Percentiles rank a stretch among this genome's conserved stretches.
These are phyloP conservation scores for Lontra canadensis DNA, from an alignment of 2,113 vertebrate species.

Conservation along the genomic window DNA sequence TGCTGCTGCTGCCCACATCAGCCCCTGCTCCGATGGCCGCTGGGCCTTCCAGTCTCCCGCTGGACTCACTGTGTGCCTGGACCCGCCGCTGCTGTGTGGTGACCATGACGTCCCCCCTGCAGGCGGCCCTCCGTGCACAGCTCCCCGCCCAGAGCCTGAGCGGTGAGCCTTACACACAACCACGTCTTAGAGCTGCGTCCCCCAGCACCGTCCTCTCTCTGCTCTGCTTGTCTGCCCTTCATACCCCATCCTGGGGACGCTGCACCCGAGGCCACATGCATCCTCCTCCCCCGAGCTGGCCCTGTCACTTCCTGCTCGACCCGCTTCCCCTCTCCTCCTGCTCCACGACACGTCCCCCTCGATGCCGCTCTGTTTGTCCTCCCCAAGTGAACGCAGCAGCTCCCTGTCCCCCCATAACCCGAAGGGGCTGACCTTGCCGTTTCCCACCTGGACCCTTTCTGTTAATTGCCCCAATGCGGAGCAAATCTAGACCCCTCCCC, in stretches of 20 bases:
- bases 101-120: rapidly evolving
- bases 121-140: neutral
- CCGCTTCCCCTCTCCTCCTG: neutral
- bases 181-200: neutral
- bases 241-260: neutral
- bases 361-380: neutral
- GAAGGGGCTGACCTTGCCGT: rapidly evolving
- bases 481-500: neutral
- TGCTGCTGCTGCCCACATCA: rapidly evolving
- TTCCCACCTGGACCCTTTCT: neutral
- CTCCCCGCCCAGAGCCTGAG: neutral
- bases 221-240: neutral
- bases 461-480: rapidly evolving
- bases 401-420: neutral
- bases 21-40: neutral
- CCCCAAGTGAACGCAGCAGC: neutral
- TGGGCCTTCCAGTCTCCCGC: neutral
- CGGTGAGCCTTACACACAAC: neutral
- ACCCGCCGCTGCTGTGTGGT: rapidly evolving
- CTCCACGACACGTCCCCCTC: rapidly evolving
- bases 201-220: neutral
- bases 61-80: rapidly evolving
- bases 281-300: neutral
- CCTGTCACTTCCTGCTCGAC: rapidly evolving
- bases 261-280: neutral